These are phyloP conservation scores for Antheraea assamensis DNA, from an alignment of 2,888 invertebrate species.

Conservation along the genomic window DNA sequence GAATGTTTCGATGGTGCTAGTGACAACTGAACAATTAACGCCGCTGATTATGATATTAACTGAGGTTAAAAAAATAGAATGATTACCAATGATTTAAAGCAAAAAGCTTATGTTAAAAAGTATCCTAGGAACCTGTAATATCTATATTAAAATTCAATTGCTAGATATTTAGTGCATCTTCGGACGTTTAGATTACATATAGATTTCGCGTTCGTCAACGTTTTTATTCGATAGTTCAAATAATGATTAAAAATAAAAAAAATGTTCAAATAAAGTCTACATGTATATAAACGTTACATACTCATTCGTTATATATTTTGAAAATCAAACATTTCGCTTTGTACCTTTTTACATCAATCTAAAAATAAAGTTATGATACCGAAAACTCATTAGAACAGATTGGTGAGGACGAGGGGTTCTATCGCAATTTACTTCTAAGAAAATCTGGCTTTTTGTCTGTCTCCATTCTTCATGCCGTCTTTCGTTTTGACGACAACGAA, in stretches of 20 bases:
- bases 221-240: neutral
- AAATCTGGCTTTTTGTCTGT: constrained; percentile 5
- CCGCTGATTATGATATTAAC: too few species aligned
- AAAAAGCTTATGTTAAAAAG: too few species aligned
- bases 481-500: constrained; percentile 6
- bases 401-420: neutral
- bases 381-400: constrained; percentile 12
- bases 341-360: neutral
- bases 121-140: too few species aligned
- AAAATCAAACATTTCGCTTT: neutral
- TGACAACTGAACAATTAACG: too few species aligned
- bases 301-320: neutral
- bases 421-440: constrained; percentile 14
- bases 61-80: too few species aligned
- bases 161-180: neutral
- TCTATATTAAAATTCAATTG: neutral
- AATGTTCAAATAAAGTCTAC: neutral
- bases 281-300: neutral
- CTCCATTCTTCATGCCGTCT: constrained; percentile 4
- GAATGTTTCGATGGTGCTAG: too few species aligned
- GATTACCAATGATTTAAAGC: too few species aligned
- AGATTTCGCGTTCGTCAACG: neutral
- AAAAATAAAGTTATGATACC: constrained; percentile 1
- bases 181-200: neutral
- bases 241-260: too few species aligned